Evolutionary conservation across 2,113 vertebrate genomes (phyloP).

Genomic region (Azemiops feae): DNA sequence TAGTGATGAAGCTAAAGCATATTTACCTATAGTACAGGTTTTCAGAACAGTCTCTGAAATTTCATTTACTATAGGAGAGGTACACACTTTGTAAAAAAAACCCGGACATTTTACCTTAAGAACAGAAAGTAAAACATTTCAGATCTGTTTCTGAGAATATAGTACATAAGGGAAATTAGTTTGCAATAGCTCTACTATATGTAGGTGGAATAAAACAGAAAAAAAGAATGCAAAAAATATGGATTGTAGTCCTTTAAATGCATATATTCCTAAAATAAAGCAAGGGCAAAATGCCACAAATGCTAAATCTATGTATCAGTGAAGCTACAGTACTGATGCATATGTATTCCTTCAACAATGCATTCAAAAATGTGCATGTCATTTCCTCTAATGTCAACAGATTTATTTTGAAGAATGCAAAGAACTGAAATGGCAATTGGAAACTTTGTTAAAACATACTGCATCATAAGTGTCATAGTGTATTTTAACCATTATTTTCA

Average conservation of each 20-base stretch:
- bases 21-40: constrained; percentile 28
- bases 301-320: not conserved
- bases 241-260: no score
- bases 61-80: not conserved
- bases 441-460: not conserved
- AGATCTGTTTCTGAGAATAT: constrained; percentile 39
- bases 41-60: constrained; percentile 29
- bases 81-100: constrained; percentile 36
- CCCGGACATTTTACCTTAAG: constrained; percentile 31
- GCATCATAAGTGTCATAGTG: no score
- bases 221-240: not conserved
- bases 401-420: not conserved
- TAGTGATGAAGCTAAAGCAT: constrained; percentile 46
- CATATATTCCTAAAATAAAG: no score
- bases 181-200: not conserved
- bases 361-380: not conserved
- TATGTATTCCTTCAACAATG: not conserved
- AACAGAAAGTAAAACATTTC: constrained; percentile 37
- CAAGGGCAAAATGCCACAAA: no score
- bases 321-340: not conserved
- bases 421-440: not conserved
- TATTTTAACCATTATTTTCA: no score
- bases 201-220: not conserved
- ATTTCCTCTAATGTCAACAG: not conserved
- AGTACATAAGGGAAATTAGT: constrained; percentile 18